phyloP scores from a whole-genome alignment of 2,797 vertebrate genomes.

The Myotis daubentonii region DNA sequence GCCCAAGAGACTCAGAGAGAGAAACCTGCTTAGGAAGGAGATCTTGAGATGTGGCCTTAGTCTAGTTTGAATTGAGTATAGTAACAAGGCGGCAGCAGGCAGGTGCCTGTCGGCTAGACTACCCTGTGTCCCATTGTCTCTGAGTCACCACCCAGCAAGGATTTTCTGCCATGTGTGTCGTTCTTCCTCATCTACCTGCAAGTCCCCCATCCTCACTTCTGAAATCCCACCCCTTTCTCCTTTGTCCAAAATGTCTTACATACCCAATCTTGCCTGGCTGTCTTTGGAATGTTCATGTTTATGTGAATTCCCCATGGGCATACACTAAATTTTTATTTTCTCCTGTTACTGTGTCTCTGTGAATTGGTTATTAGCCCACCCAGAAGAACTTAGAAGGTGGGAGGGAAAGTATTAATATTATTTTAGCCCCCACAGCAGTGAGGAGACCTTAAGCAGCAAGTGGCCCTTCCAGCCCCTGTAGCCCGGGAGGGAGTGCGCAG shows the following conservation, averaged over 20 bases:
- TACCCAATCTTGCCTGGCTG: background rate
- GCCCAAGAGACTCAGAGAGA: background rate
- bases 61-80: background rate
- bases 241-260: background rate
- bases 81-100: background rate
- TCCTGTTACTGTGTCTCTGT: background rate
- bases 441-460: background rate
- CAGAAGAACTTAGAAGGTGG: background rate
- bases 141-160: background rate
- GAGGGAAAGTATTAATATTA: background rate
- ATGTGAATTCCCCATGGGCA: background rate
- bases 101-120: background rate
- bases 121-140: background rate
- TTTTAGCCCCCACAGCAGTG: background rate
- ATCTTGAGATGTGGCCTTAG: background rate
- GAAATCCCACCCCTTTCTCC: background rate
- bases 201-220: background rate
- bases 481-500: too few species aligned
- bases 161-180: background rate
- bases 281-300: background rate
- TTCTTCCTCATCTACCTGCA: background rate
- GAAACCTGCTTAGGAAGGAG: background rate
- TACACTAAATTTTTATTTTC: background rate
- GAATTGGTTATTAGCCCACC: background rate
- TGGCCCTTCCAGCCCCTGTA: fast-evolving